Conservation (phyloP, 2,797 vertebrate genomes). For the Rhodeus uyekii region DNA sequence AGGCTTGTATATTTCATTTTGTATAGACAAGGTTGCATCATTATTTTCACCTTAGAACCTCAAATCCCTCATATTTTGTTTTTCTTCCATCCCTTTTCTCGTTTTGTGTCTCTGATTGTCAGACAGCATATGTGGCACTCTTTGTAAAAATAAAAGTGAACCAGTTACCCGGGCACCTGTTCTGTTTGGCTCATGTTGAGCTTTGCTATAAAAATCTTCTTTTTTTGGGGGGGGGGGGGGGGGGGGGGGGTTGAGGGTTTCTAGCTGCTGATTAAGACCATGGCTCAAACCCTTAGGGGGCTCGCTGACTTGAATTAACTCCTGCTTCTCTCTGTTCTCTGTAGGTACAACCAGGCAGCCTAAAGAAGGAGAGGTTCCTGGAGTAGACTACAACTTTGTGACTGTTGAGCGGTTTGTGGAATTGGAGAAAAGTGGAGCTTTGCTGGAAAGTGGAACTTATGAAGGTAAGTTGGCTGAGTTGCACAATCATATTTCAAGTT, state of each 20-base stretch:
- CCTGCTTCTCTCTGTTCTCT: constrained; percentile 36
- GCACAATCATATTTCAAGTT: background rate
- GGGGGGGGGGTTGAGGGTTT: too few species aligned
- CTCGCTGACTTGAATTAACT: constrained; percentile 16
- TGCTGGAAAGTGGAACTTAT: constrained; percentile 98
- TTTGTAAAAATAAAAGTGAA: constrained; percentile 20
- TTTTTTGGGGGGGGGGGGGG: too few species aligned
- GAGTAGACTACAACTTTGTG: constrained; percentile 99
- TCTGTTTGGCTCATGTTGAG: constrained; percentile 16
- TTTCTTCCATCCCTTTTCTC: background rate
- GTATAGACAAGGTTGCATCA: constrained; percentile 68
- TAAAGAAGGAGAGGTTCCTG: constrained; percentile 98
- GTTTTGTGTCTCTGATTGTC: constrained; percentile 31
- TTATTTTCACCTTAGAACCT: constrained; percentile 42
- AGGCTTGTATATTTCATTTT: constrained; percentile 59
- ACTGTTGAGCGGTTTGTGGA: constrained; percentile 96
- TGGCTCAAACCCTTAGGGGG: constrained; percentile 15
- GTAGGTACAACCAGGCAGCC: constrained; percentile 97
- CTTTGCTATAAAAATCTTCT: background rate
- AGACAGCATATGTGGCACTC: constrained; percentile 20
- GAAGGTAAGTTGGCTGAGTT: constrained; percentile 82
- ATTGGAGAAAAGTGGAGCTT: constrained; percentile 95
- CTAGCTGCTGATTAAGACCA: constrained; percentile 27
- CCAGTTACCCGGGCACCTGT: constrained; percentile 25
- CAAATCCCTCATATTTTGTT: background rate